Base-by-base conservation (phyloP, 1,140 invertebrate species). In the Diorhabda sublineata region DNA sequence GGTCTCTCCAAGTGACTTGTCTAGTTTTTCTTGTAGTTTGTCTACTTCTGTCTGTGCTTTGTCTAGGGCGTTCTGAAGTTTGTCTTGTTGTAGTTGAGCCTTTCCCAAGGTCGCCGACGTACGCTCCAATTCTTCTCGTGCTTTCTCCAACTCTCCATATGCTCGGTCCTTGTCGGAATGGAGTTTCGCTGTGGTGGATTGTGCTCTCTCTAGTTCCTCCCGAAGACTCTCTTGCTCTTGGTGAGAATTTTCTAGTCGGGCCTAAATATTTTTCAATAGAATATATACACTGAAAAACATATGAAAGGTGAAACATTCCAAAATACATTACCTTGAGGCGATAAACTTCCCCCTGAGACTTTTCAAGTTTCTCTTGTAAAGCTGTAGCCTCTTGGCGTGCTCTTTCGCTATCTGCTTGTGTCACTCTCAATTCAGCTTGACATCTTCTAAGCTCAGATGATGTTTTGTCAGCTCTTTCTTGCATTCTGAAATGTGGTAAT, bases 311-410 rank as follows among this genome's bases (percentile, higher is more conserved):
- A 52, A 6, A 52, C 2, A 52, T 8, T 4, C 2, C 6, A 8
- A 52, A 52, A 8, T 52, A 4, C 47, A 52, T 64, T 4, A 64
- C 63, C 63, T 97, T 96, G 68, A 97, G 85, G 77, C 94, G 87
- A 79, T 97, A 97, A 8, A 97, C 94, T 82, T 97, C 95, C 64
- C 94, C 94, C 81, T 97, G 95, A 62, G 93, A 94, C 82, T 96
- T 95, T 81, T 95, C 93, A 58, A 95, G 83, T 83, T 97, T 97
- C 79, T 97, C 95, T 82, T 97, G 95, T 45, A 96, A 83, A 45
- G 90, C 90, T 66, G 92, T 88, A 1, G 91, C 88, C 80, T 97
- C 95, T 42, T 89, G 87, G 62, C 90, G 86, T 45, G 92, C 89
- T 77, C 95, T 87, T 74, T 97, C 95, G 70, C 92, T 93, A 79